A percentile compares a stretch with the other conserved stretches of the same genome.
Conservation (phyloP, 1,140 invertebrate species). For the Wiebesia pumilae region DNA sequence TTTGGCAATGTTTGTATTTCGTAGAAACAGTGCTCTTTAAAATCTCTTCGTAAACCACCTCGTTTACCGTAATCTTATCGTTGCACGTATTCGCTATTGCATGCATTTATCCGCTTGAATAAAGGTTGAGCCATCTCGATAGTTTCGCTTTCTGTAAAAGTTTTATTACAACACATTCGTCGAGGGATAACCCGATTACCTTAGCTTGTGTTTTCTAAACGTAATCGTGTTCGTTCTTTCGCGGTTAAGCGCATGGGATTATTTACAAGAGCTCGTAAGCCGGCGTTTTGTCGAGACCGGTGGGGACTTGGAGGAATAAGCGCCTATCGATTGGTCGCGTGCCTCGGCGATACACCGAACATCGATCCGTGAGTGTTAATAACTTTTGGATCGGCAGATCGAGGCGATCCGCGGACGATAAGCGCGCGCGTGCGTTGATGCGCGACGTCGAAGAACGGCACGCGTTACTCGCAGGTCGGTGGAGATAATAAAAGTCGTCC, state of each 20-base stretch:
- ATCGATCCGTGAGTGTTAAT: too few relatives aligned
- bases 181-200: not conserved
- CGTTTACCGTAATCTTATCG: conserved; percentile 4
- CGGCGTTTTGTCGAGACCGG: too few relatives aligned
- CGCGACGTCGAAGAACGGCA: not conserved
- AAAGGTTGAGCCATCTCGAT: not conserved
- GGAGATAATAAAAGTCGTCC: not conserved
- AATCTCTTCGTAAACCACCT: not conserved
- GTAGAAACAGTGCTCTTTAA: too few relatives aligned
- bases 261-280: too few relatives aligned
- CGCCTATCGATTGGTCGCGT: too few relatives aligned
- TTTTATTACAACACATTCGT: not conserved
- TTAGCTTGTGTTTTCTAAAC: not conserved
- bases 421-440: too few relatives aligned
- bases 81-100: not conserved
- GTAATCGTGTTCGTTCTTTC: not conserved
- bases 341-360: too few relatives aligned
- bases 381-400: too few relatives aligned
- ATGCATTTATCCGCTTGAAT: not conserved
- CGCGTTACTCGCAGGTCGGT: not conserved
- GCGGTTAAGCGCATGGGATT: not conserved
- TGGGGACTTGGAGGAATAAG: too few relatives aligned
- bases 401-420: not conserved
- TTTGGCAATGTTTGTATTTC: not conserved
- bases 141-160: not conserved